phyloP scores from a whole-genome alignment of 1,140 invertebrate genomes.

The Diorhabda carinulata region DNA sequence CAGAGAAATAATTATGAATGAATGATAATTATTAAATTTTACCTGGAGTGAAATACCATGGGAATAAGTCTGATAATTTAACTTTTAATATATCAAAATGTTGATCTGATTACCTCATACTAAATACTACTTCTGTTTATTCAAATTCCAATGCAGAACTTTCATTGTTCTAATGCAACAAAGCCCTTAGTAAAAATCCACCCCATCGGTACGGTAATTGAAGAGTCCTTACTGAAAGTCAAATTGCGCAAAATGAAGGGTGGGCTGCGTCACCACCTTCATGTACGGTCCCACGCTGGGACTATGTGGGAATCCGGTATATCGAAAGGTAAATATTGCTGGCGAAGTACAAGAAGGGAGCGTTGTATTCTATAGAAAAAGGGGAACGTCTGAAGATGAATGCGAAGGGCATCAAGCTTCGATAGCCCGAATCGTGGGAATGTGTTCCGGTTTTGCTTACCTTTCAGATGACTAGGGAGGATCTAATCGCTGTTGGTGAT shows the following conservation, averaged over 20 bases:
- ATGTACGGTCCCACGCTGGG: constrained; percentile 20
- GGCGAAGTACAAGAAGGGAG: constrained; percentile 7
- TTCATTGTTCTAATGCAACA: no score
- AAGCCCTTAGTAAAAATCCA: no score
- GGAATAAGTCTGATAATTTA: no score
- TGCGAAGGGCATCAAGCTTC: neutral
- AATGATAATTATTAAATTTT: no score
- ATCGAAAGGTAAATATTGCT: constrained; percentile 23
- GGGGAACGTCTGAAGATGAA: constrained; percentile 14
- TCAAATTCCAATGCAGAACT: no score
- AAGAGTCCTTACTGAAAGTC: constrained; percentile 16
- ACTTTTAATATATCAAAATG: no score
- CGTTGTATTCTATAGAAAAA: neutral
- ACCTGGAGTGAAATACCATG: no score
- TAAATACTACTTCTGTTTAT: no score
- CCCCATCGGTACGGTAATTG: neutral
- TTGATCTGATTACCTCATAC: no score
- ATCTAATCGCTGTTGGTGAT: constrained; percentile 3
- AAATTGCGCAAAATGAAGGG: constrained; percentile 9
- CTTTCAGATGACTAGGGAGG: neutral
- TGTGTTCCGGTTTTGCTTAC: neutral
- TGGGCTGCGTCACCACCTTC: constrained; percentile 22
- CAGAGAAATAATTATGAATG: no score
- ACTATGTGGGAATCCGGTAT: constrained; percentile 20
- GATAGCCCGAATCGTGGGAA: constrained; percentile 11